These are phyloP conservation scores for Leptatherina wallacei DNA, from an alignment of 2,797 vertebrate genomes.

Conservation along the genomic window DNA sequence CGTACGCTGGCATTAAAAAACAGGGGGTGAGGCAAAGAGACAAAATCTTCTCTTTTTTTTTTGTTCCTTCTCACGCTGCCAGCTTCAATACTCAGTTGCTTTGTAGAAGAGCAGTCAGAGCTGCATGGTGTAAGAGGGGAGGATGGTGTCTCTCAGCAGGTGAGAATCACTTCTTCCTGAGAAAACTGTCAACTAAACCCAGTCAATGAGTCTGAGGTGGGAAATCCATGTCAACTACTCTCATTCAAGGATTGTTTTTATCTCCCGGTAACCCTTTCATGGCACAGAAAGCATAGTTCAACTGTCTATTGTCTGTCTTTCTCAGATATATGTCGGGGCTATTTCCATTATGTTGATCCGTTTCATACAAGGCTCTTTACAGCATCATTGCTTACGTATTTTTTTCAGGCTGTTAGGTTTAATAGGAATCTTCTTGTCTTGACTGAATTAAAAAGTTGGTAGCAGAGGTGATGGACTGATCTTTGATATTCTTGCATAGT, in stretches of 20 bases:
- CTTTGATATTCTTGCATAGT: too few species aligned
- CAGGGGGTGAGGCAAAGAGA: not conserved
- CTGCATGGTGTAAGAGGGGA: conserved; percentile 4
- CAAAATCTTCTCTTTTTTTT: too few species aligned
- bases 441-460: conserved; percentile 1
- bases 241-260: not conserved
- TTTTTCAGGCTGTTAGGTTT: conserved; percentile 22
- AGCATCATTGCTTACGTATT: conserved; percentile 21
- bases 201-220: conserved; percentile 6
- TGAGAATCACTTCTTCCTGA: conserved; percentile 33
- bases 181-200: conserved; percentile 26
- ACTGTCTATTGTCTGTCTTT: too few species aligned
- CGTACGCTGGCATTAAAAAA: conserved; percentile 10
- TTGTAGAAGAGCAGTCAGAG: conserved; percentile 16
- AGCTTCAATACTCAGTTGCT: conserved; percentile 39
- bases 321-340: conserved; percentile 22
- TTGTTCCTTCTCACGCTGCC: conserved; percentile 54
- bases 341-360: conserved; percentile 3
- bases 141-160: conserved; percentile 38
- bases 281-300: too few species aligned
- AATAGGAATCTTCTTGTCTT: conserved; percentile 26
- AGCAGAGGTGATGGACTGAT: conserved; percentile 4
- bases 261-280: not conserved
- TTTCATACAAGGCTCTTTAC: conserved; percentile 20
- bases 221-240: conserved; percentile 21